phyloP scores from a whole-genome alignment of 2,797 vertebrate genomes.

The Acrossocheilus fasciatus region DNA sequence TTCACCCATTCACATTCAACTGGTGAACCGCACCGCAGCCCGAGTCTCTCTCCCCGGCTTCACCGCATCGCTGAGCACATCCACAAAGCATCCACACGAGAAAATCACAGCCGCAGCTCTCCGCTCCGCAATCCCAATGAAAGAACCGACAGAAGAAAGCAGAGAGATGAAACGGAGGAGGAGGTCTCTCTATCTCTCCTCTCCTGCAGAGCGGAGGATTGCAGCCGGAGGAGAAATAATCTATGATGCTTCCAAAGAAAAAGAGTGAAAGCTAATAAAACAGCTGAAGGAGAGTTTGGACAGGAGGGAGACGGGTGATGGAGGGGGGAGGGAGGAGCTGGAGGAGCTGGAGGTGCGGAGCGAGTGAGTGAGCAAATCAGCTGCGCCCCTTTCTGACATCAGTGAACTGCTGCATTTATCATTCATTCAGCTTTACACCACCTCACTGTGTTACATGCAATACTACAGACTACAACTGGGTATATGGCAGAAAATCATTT shows the following conservation, averaged over 20 bases:
- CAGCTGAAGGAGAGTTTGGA: constrained; percentile 29
- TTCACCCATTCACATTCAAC: constrained; percentile 56
- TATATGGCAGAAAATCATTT: background rate
- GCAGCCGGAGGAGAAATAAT: constrained; percentile 62
- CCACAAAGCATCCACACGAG: constrained; percentile 15
- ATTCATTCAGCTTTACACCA: background rate
- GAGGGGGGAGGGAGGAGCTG: constrained; percentile 26
- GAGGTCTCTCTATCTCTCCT: constrained; percentile 21
- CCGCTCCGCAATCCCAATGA: constrained; percentile 2
- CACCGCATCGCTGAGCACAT: constrained; percentile 19
- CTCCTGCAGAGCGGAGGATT: constrained; percentile 54
- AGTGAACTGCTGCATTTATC: background rate
- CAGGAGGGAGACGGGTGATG: constrained; percentile 19
- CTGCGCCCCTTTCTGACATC: background rate
- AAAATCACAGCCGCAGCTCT: constrained; percentile 6
- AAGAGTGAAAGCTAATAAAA: constrained; percentile 36
- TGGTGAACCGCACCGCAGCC: constrained; percentile 53
- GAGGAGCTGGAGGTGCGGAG: constrained; percentile 9
- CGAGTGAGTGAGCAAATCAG: background rate
- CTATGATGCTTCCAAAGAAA: constrained; percentile 55
- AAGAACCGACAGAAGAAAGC: background rate
- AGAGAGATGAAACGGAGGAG: constrained; percentile 11
- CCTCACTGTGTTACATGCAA: background rate
- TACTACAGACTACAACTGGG: background rate
- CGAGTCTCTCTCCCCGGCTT: constrained; percentile 3